Percentiles rank a stretch among this genome's conserved stretches.
Evolutionary conservation across 2,797 vertebrate species (phyloP).

Genomic region (Neosilurus hyrtlii): DNA sequence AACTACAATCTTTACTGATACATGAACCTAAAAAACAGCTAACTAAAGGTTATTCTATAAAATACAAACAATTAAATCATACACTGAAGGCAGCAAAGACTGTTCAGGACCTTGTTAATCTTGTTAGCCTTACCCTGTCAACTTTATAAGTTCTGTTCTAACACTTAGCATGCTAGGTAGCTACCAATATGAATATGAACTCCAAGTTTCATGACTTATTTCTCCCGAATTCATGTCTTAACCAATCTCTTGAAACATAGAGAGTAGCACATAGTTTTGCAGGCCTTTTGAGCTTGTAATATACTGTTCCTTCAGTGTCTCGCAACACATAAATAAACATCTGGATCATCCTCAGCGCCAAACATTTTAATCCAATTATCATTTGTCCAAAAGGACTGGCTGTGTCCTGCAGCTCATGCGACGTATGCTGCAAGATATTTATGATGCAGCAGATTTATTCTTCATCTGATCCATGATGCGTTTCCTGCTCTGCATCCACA

Average conservation of each 20-base stretch:
- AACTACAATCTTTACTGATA: not conserved
- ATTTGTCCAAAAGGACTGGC: not conserved
- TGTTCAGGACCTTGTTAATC: not conserved
- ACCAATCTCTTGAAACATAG: no score
- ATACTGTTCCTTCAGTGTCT: not conserved
- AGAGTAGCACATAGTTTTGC: not conserved
- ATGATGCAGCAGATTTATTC: slow-evolving; percentile 16
- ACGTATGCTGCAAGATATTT: slow-evolving; percentile 1
- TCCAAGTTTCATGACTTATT: no score
- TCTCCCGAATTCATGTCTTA: not conserved
- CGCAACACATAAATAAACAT: not conserved
- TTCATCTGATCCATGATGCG: slow-evolving; percentile 2
- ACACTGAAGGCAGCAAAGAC: not conserved
- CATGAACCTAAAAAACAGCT: not conserved
- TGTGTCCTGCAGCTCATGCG: not conserved
- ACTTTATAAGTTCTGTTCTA: not conserved
- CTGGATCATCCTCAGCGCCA: not conserved
- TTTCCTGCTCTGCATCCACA: slow-evolving; percentile 8
- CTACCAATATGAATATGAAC: not conserved
- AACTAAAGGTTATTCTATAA: not conserved
- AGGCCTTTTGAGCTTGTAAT: not conserved
- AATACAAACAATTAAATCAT: not conserved
- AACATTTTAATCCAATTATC: not conserved
- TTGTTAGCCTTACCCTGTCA: not conserved
- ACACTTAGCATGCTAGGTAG: not conserved